Percentiles rank a stretch among this genome's conserved stretches.
These are phyloP conservation scores for Lithodes maja DNA, from an alignment of 2,888 invertebrate species.

Conservation along the genomic window DNA sequence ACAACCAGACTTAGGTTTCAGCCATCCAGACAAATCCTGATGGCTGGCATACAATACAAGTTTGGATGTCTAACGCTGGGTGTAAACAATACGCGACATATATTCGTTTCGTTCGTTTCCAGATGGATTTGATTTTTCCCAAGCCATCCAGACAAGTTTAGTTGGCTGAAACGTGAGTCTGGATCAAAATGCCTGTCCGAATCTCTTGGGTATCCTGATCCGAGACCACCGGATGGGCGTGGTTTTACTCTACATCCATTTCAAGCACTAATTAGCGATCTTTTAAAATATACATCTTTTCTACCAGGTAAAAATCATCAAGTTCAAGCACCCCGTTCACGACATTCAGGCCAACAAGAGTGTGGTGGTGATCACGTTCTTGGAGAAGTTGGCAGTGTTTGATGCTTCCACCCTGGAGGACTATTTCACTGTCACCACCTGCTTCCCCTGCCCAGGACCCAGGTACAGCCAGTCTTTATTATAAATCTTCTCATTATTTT, in stretches of 20 bases:
- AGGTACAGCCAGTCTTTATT: conserved; percentile 75
- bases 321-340: conserved; percentile 92
- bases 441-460: conserved; percentile 83
- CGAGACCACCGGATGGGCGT: background rate
- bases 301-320: conserved; percentile 86
- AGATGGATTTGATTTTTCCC: too few species aligned
- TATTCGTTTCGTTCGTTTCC: too few species aligned
- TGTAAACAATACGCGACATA: too few species aligned
- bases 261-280: background rate
- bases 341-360: conserved; percentile 93
- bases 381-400: conserved; percentile 92
- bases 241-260: conserved; percentile 2
- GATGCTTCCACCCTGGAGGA: conserved; percentile 92
- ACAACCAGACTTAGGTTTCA: too few species aligned
- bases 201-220: background rate
- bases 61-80: too few species aligned
- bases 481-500: too few species aligned
- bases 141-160: too few species aligned
- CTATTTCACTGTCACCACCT: conserved; percentile 89
- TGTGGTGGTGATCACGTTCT: conserved; percentile 90
- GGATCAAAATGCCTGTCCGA: too few species aligned
- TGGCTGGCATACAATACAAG: too few species aligned
- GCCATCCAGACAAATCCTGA: too few species aligned
- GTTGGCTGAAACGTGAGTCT: too few species aligned
- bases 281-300: background rate